Evolutionary conservation across 2,888 invertebrate species (phyloP).

Genomic region (Hirtodrosophila duncani): DNA sequence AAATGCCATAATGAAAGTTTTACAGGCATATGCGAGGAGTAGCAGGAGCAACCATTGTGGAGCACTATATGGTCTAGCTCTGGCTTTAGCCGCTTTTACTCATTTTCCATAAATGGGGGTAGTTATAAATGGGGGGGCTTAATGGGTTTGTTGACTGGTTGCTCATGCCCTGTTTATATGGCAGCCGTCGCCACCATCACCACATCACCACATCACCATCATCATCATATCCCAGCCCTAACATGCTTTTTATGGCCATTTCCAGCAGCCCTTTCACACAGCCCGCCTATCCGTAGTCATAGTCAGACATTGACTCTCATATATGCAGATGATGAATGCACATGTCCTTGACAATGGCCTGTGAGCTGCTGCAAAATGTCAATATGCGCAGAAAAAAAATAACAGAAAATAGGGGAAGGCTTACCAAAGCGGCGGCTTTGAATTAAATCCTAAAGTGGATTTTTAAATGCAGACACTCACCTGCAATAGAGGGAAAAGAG

Average conservation of each 20-base stretch:
- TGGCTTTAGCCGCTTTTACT: not conserved
- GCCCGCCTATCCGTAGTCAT: conserved; percentile 2
- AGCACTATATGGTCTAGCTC: conserved; percentile 5
- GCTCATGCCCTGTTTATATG: not conserved
- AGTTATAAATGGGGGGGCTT: conserved; percentile 61
- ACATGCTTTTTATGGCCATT: conserved; percentile 32
- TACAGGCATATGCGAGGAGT: conserved; percentile 11
- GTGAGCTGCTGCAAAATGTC: too few species aligned
- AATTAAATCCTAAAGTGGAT: not conserved
- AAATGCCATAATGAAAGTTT: conserved; percentile 68
- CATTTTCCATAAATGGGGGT: conserved; percentile 19
- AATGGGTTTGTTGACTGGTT: conserved; percentile 69
- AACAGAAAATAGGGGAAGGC: conserved; percentile 14
- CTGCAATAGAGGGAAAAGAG: conserved; percentile 29
- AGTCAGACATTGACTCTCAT: not conserved
- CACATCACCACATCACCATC: too few species aligned
- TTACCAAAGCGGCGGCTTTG: conserved; percentile 1
- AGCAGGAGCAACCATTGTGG: not conserved
- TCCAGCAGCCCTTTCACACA: not conserved
- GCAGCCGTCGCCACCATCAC: too few species aligned
- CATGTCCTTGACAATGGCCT: conserved; percentile 34
- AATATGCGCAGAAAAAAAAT: too few species aligned
- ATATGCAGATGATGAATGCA: conserved; percentile 5
- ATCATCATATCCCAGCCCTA: too few species aligned
- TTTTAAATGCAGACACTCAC: conserved; percentile 36